Evolutionary conservation across 2,797 vertebrate genomes (phyloP), one percentile per base, ranked within the genome.

Genomic region (Coranthus polyacanthus): DNA sequence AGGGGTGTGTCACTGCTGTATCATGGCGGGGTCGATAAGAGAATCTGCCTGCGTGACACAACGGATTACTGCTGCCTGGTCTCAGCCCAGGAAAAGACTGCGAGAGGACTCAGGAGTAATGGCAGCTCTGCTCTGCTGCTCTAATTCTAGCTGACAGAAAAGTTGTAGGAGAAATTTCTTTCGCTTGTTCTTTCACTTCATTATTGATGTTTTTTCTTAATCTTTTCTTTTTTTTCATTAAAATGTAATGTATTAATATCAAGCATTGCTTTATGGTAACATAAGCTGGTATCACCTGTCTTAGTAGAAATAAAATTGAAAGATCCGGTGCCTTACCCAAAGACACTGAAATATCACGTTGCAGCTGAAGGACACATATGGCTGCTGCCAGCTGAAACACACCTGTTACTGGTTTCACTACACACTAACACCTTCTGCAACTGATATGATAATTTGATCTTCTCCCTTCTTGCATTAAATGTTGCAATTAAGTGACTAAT

Each of bases 21-120:
- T 92, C 89, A 91, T 89, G 77, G 76, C 59, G 38, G 22, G 85
- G 90, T 93, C 79, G 81, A 91, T 92, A 91, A 89, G 80, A 58
- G 85, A 87, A 79, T 78, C 75, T 81, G 76, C 70, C 70, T 49
- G 46, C 67, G 89, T 91, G 88, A 90, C 89, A 90, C 82, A 79
- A 81, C 83, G 56, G 77, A 90, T 93, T 90, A 92, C 63, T 89
- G 83, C 86, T 77, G 85, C 88, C 85, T 85, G 79, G 64, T 74
- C 83, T 88, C 82, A 79, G 72, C 73, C 46, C 29, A 53, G 51
- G 78, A 79, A 74, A 67, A 60, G 34, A 59, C 67, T 45, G 46
- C 3, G 68, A 67, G 67, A 82, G 47, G 68, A 61, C 77, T 72
- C 49, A 0, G 70, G 73, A 85, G 78, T 38, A 52, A 68, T 37